These are phyloP conservation scores for Neodon shergylaensis DNA, from an alignment of 2,113 vertebrate genomes.

Conservation along the genomic window DNA sequence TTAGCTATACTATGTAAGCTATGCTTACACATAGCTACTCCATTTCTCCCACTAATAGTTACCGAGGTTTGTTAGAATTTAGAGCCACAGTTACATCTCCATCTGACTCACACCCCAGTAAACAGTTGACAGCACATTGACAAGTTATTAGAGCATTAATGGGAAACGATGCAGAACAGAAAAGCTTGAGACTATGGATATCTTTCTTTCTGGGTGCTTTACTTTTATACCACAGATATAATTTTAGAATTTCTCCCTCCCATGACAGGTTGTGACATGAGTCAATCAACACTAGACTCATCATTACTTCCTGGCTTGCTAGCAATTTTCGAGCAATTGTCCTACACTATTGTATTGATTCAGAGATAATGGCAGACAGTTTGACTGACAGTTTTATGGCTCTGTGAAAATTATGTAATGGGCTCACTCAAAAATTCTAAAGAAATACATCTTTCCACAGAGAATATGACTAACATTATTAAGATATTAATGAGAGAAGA, in stretches of 20 bases:
- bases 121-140: neutral
- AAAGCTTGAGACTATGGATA: neutral
- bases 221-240: constrained; percentile 19
- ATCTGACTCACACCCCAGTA: neutral
- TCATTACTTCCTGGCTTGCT: constrained; percentile 4
- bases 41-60: neutral
- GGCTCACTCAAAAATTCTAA: neutral
- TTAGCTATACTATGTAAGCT: neutral
- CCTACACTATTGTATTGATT: constrained; percentile 26
- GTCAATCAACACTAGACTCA: constrained; percentile 34
- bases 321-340: constrained; percentile 34
- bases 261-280: constrained; percentile 28
- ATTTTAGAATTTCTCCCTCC: constrained; percentile 54
- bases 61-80: neutral
- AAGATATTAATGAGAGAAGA: neutral
- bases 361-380: neutral
- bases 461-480: neutral
- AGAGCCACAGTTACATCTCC: neutral
- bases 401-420: constrained; percentile 34
- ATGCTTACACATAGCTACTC: neutral
- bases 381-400: constrained; percentile 14
- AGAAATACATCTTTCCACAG: neutral
- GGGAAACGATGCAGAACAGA: constrained; percentile 4
- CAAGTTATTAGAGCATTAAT: neutral
- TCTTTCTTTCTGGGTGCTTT: neutral